phyloP scores from a whole-genome alignment of 2,113 vertebrate species.

The Ptyas mucosa region DNA sequence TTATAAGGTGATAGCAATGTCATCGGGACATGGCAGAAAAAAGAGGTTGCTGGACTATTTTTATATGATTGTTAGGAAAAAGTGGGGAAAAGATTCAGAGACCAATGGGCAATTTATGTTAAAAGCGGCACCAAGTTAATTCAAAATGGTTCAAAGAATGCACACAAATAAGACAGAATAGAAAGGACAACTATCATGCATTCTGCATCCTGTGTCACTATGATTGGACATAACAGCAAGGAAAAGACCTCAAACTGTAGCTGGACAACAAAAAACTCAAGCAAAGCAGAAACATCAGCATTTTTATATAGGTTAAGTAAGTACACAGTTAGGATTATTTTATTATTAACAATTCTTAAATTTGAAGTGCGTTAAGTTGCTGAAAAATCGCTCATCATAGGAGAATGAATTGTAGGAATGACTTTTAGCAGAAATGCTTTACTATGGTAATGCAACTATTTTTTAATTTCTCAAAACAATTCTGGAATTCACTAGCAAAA shows the following conservation, averaged over 20 bases:
- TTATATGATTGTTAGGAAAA: not conserved
- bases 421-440: not conserved
- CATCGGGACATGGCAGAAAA: not conserved
- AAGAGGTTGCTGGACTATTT: not conserved
- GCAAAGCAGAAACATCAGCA: not conserved
- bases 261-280: not conserved
- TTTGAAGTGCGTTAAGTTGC: not conserved
- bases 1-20: not conserved
- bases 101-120: not conserved
- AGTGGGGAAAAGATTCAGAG: not conserved
- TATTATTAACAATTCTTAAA: not conserved
- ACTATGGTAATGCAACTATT: not conserved
- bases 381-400: not conserved
- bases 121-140: not conserved
- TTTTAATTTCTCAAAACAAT: constrained; percentile 9
- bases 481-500: not conserved
- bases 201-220: not conserved
- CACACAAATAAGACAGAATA: not conserved
- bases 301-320: not conserved
- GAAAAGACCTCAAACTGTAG: not conserved
- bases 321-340: not conserved
- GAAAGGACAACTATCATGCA: not conserved
- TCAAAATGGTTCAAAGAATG: not conserved
- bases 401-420: not conserved
- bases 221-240: not conserved